phyloP scores from a whole-genome alignment of 92 coral and sea anemone genomes.

The Phenganax subtilis region DNA sequence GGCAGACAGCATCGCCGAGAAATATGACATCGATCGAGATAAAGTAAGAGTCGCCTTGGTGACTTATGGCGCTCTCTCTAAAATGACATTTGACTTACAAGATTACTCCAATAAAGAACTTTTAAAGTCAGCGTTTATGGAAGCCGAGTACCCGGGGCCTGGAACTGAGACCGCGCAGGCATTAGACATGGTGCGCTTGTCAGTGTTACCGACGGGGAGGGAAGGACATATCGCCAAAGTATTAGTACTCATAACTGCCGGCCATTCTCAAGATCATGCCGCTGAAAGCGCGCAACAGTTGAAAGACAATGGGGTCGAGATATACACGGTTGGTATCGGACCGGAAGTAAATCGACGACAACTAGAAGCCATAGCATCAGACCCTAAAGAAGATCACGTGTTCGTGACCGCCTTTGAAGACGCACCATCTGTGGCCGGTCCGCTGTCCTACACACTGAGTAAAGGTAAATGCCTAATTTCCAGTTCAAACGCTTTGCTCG shows the following conservation, averaged over 20 bases:
- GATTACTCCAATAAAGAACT: slow-evolving; percentile 27
- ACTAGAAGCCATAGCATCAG: slow-evolving; percentile 26
- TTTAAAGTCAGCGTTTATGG: slow-evolving; percentile 8
- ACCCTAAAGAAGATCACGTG: slow-evolving; percentile 31
- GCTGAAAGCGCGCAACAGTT: slow-evolving; percentile 14
- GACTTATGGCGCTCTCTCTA: slow-evolving; percentile 31
- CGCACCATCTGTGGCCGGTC: slow-evolving; percentile 33
- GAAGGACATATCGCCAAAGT: slow-evolving; percentile 34
- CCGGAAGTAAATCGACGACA: slow-evolving; percentile 35
- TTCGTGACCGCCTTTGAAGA: slow-evolving; percentile 35
- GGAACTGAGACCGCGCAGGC: slow-evolving; percentile 35
- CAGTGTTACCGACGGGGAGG: slow-evolving; percentile 29
- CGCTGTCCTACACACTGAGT: slow-evolving; percentile 29
- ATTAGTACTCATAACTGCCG: slow-evolving; percentile 30
- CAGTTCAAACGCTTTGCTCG: not conserved
- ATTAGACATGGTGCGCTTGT: slow-evolving; percentile 21
- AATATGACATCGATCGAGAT: slow-evolving; percentile 28
- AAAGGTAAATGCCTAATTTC: slow-evolving; percentile 13
- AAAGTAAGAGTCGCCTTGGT: slow-evolving; percentile 37
- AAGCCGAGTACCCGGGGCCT: slow-evolving; percentile 33
- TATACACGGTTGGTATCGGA: slow-evolving; percentile 32
- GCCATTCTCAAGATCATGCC: slow-evolving; percentile 10
- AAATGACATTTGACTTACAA: slow-evolving; percentile 38
- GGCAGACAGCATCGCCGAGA: slow-evolving; percentile 32
- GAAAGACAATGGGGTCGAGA: slow-evolving; percentile 32